Evolutionary conservation across 2,888 invertebrate genomes (phyloP).

Genomic region (Hermaeophaga mercurialis): DNA sequence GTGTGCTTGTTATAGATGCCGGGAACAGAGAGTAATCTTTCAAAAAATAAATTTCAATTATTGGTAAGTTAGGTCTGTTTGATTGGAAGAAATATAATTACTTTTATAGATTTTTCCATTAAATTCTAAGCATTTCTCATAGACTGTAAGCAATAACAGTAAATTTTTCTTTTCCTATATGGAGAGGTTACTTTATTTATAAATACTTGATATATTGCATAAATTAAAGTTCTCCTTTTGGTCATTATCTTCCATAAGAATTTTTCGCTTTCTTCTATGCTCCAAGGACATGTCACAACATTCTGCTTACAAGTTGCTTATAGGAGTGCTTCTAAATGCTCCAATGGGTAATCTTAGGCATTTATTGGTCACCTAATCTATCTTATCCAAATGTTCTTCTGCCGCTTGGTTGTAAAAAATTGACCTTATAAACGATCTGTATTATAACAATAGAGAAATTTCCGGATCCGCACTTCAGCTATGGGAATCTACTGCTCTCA

Average conservation of each 20-base stretch:
- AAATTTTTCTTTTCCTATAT: background rate
- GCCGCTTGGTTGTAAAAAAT: background rate
- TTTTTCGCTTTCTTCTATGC: background rate
- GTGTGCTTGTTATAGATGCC: too few species aligned
- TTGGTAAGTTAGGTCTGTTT: background rate
- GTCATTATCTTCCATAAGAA: background rate
- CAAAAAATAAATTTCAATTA: background rate
- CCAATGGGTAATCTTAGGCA: background rate
- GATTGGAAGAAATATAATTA: background rate
- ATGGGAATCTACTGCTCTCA: background rate
- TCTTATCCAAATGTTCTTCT: background rate
- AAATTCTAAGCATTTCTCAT: background rate
- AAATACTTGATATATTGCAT: background rate
- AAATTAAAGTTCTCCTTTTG: background rate
- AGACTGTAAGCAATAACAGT: background rate
- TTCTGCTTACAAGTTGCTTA: background rate
- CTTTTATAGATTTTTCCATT: background rate
- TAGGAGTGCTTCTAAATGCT: background rate
- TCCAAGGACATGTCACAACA: background rate
- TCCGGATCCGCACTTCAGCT: conserved; percentile 19
- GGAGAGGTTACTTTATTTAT: background rate
- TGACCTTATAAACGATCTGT: background rate
- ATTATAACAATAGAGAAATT: background rate
- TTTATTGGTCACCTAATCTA: background rate
- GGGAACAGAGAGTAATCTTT: background rate